These are phyloP conservation scores for Zosterops lateralis DNA, from an alignment of 2,113 vertebrate species.

Conservation along the genomic window DNA sequence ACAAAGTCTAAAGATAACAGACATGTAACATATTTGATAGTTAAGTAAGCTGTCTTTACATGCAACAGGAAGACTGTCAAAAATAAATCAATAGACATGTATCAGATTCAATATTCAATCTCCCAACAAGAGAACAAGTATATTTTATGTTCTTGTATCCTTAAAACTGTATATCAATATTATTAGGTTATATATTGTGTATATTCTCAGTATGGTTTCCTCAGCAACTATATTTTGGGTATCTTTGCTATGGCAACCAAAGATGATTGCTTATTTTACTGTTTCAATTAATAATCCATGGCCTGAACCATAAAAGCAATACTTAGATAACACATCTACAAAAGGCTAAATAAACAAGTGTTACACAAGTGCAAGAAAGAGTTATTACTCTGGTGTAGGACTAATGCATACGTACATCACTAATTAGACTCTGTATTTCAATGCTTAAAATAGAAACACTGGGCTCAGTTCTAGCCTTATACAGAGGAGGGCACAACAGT, in stretches of 20 bases:
- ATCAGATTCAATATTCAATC: background rate
- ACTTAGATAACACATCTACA: constrained; percentile 10
- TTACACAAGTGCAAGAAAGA: constrained; percentile 2
- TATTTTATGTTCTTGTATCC: background rate
- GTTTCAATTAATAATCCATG: constrained; percentile 56
- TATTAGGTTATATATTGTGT: constrained; percentile 51
- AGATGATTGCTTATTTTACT: constrained; percentile 58
- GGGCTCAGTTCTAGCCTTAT: background rate
- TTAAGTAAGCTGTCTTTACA: background rate
- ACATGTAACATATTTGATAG: background rate
- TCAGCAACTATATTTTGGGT: constrained; percentile 61
- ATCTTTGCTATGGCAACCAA: constrained; percentile 65
- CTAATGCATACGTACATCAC: background rate
- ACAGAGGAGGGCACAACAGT: background rate
- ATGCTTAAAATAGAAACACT: constrained; percentile 13
- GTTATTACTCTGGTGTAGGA: background rate
- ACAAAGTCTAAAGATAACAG: background rate
- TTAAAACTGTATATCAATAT: constrained; percentile 36
- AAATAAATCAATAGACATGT: background rate
- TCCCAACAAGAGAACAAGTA: background rate
- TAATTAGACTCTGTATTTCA: constrained; percentile 18
- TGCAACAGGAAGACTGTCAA: background rate
- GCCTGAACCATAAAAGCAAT: constrained; percentile 15
- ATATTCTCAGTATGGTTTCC: constrained; percentile 59
- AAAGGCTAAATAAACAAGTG: constrained; percentile 51